Conservation (phyloP, 2,113 vertebrate genomes). For the Pyxicephalus adspersus region DNA sequence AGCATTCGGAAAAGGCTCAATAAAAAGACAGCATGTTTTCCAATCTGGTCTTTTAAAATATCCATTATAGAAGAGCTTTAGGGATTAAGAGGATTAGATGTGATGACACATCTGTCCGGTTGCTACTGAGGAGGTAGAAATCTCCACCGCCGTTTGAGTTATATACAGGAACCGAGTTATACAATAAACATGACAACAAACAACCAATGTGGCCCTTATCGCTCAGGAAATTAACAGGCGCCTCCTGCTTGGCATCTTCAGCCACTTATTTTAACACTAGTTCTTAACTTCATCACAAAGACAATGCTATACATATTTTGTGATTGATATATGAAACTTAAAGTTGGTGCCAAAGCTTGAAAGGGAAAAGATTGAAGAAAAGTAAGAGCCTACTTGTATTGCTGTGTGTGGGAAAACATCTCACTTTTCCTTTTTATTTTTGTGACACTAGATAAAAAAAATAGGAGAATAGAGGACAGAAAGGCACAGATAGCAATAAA, state of each 20-base stretch:
- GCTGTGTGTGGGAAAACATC: too few relatives aligned
- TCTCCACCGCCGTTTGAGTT: constrained; percentile 62
- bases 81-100: constrained; percentile 66
- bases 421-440: too few relatives aligned
- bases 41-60: constrained; percentile 67
- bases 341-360: too few relatives aligned
- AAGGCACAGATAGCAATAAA: too few relatives aligned
- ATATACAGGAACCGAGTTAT: constrained; percentile 62
- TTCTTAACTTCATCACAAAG: too few relatives aligned
- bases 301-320: too few relatives aligned
- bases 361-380: too few relatives aligned
- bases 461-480: too few relatives aligned
- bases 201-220: constrained; percentile 59
- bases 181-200: constrained; percentile 48
- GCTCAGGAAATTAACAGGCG: constrained; percentile 64
- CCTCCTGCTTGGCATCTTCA: constrained; percentile 45
- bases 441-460: too few relatives aligned
- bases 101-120: constrained; percentile 70
- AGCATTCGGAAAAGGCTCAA: constrained; percentile 57
- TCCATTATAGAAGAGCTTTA: constrained; percentile 68
- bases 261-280: not conserved
- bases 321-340: too few relatives aligned
- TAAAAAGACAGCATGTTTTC: constrained; percentile 66
- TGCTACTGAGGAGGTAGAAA: constrained; percentile 70
- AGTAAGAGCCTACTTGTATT: too few relatives aligned